Evolutionary conservation across 2,888 invertebrate genomes (phyloP), one percentile per base, ranked within the genome.

Genomic region (Pasiphila rectangulata): DNA sequence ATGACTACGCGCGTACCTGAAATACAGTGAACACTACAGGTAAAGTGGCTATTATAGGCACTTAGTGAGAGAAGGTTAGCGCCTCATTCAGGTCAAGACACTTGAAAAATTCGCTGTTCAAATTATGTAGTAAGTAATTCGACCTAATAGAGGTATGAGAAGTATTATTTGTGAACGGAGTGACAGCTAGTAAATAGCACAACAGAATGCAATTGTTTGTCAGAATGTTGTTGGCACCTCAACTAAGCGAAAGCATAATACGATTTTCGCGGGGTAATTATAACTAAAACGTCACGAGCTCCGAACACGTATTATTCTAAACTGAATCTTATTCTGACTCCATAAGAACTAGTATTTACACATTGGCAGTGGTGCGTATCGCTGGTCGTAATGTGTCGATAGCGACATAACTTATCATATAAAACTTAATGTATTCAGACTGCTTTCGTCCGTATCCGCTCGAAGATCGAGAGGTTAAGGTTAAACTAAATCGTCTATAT

Each of bases 321-420:
- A 58, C 46, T 64, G 61, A 60, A 66, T 56, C 52, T 61, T 58
- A 59, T 55, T 57, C 47, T 38, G 47, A 39, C 23, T 25, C 21
- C 2, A 59, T 64, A 65, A 57, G 56, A 49, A 19, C 67, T 78
- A 81, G 68, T 84, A 84, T 85, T 62, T 85, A 86, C 84, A 83
- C 45, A 64, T 79, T 81, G 87, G 86, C 87, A 87, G 86, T 87
- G 86, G 71, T 75, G 68, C 72, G 67, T 67, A 67, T 77, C 80
- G 85, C 87, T 83, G 87, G 86, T 86, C 83, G 83, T 69, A 53
- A 50, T 30, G 59, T 63, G 50, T 60, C 63, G 43, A 32, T 63
- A 56, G 62, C 59, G 60, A 45, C 55, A 58, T 51, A 35, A 40
- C 52, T 49, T 50, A 53, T 27, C 12, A 37, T 50, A 54, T 59